A percentile compares a stretch with the other conserved stretches of the same genome.
These are phyloP conservation scores for Epinotia brunnichana DNA, from an alignment of 2,888 invertebrate genomes.

Conservation along the genomic window DNA sequence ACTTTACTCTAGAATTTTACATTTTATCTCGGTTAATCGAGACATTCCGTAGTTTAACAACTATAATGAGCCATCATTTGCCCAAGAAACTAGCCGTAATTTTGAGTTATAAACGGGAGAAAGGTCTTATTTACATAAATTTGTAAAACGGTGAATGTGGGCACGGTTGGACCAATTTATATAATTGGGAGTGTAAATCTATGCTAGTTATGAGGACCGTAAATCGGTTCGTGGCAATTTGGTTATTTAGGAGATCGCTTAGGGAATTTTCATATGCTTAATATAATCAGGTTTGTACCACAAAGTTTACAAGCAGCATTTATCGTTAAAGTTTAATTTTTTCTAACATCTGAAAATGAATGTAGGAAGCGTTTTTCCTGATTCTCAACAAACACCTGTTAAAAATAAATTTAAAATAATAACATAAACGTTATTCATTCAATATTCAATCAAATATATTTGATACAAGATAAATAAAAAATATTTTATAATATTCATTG, in stretches of 20 bases:
- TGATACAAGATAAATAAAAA: no score
- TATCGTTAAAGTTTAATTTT: no score
- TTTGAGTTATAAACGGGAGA: constrained; percentile 39
- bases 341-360: no score
- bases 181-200: constrained; percentile 18
- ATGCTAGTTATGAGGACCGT: constrained; percentile 1
- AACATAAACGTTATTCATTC: no score
- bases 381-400: no score
- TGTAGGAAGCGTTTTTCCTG: no score
- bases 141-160: constrained; percentile 32
- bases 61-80: constrained; percentile 38
- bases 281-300: neutral
- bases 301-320: neutral
- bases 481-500: no score
- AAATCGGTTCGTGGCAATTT: neutral
- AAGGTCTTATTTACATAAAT: constrained; percentile 39
- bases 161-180: constrained; percentile 14
- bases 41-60: constrained; percentile 36
- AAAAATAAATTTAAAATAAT: no score
- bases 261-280: neutral
- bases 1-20: constrained; percentile 9
- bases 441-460: no score
- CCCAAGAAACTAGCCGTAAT: constrained; percentile 27
- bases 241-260: neutral
- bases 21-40: constrained; percentile 7